phyloP scores from a whole-genome alignment of 2,888 invertebrate genomes.

The Cosmopolites sordidus region DNA sequence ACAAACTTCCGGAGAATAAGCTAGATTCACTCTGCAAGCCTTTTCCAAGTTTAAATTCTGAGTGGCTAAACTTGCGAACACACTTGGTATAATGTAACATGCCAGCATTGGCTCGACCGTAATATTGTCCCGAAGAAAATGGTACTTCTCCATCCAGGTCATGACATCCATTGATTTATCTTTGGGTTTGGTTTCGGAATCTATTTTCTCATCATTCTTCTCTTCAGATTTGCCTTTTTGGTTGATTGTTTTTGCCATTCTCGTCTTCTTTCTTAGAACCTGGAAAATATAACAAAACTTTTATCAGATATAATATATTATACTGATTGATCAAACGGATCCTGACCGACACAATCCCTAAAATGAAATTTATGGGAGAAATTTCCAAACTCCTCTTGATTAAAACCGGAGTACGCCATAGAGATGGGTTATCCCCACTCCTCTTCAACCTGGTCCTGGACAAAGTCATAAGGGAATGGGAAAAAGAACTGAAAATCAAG shows the following conservation, averaged over 20 bases:
- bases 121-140: constrained; percentile 59
- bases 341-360: too few species aligned
- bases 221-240: constrained; percentile 11
- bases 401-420: too few species aligned
- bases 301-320: too few species aligned
- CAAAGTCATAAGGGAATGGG: too few species aligned
- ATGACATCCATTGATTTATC: constrained; percentile 40
- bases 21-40: constrained; percentile 78
- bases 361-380: too few species aligned
- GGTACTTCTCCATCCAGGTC: constrained; percentile 55
- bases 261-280: constrained; percentile 31
- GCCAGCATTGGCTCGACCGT: constrained; percentile 74
- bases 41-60: constrained; percentile 84
- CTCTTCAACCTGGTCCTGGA: too few species aligned
- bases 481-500: too few species aligned
- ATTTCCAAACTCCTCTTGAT: too few species aligned
- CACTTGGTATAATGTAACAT: constrained; percentile 64
- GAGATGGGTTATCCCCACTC: too few species aligned
- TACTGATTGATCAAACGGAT: too few species aligned
- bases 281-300: constrained; percentile 26
- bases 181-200: constrained; percentile 18
- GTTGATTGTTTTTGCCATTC: constrained; percentile 31
- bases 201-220: constrained; percentile 25
- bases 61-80: constrained; percentile 68
- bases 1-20: constrained; percentile 68